Evolutionary conservation across 2,113 vertebrate species (phyloP), one percentile per base, ranked within the genome.

Genomic region (Ammospiza caudacuta): DNA sequence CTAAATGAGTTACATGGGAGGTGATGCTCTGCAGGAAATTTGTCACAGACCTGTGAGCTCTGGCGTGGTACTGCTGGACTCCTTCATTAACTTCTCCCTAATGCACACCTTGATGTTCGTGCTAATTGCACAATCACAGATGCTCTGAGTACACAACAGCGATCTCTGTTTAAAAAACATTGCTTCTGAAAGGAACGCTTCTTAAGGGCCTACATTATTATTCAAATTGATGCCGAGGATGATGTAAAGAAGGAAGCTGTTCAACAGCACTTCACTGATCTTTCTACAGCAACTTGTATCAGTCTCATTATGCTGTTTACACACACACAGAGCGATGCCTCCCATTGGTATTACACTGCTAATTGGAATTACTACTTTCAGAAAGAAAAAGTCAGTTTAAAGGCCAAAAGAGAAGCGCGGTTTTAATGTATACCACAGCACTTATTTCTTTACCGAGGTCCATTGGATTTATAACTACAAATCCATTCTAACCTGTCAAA

Each of bases 251-350:
- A 94, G 93, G 94, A 93, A 95, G 90, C 76, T 35, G 83, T 90
- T 97, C 76, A 96, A 96, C 90, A 96, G 93, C 96, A 93, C 95
- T 95, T 95, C 93, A 96, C 92, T 70, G 76, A 95, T 94, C 94
- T 95, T 95, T 86, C 64, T 27, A 25, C 92, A 54, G 76, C 93
- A 81, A 72, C 93, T 96, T 75, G 6, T 67, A 75, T 92, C 94
- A 93, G 90, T 82, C 90, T 95, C 92, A 89, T 96, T 96, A 96
- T 33, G 64, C 80, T 97, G 94, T 97, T 96, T 94, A 93, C 49
- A 94, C 79, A 96, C 62, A 96, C 96, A 96, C 79, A 9, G 63
- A 44, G 27, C 67, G 83, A 86, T 78, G 87, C 88, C 3, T 95
- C 95, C 90, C 90, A 17, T 92, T 49, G 90, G 95, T 89, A 95